These are phyloP conservation scores for Drosophila virilis DNA, from an alignment of 1,140 invertebrate genomes.

Conservation along the genomic window DNA sequence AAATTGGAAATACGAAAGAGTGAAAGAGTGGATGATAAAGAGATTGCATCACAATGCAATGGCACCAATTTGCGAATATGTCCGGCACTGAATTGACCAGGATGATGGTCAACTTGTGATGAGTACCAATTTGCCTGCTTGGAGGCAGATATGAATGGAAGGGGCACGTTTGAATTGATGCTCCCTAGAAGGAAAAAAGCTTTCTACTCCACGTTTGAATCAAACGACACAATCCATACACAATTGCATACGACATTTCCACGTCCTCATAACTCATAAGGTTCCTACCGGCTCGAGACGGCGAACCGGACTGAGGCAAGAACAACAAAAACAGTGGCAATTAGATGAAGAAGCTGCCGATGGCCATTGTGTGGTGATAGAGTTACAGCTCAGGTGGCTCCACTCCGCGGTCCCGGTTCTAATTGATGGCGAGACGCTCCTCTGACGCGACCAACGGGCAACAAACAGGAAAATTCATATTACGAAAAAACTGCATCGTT, in stretches of 20 bases:
- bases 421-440: conserved; percentile 67
- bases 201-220: conserved; percentile 54
- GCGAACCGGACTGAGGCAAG: conserved; percentile 32
- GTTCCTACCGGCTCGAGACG: conserved; percentile 17
- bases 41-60: conserved; percentile 61
- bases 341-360: conserved; percentile 69
- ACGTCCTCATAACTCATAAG: conserved; percentile 55
- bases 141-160: conserved; percentile 16
- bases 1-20: conserved; percentile 19
- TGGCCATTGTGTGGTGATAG: conserved; percentile 68
- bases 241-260: conserved; percentile 45
- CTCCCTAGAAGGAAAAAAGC: conserved; percentile 44
- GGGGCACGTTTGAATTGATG: conserved; percentile 12
- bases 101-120: conserved; percentile 35
- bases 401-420: conserved; percentile 36
- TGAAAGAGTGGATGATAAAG: conserved; percentile 20
- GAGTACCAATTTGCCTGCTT: conserved; percentile 63
- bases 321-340: conserved; percentile 63
- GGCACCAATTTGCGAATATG: conserved; percentile 57
- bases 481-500: conserved; percentile 80
- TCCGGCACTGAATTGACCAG: conserved; percentile 41
- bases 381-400: conserved; percentile 74
- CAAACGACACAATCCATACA: conserved; percentile 24
- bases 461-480: conserved; percentile 80
- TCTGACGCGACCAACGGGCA: conserved; percentile 38